These are phyloP conservation scores for Deroplatys truncata DNA, from an alignment of 2,888 invertebrate genomes.

Conservation along the genomic window DNA sequence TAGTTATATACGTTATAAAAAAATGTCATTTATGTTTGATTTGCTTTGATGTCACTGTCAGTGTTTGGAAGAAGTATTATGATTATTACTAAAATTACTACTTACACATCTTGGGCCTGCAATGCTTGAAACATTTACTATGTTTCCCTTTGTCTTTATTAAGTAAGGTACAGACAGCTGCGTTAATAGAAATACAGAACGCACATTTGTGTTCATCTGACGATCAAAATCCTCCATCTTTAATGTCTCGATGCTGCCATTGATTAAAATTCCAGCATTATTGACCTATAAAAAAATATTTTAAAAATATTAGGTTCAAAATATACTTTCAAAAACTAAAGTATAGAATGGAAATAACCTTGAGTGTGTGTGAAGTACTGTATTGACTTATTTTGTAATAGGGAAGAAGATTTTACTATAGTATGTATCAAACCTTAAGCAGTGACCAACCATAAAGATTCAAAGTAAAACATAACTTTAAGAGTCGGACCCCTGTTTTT, in stretches of 20 bases:
- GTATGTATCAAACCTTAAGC: not conserved
- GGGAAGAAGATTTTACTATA: not conserved
- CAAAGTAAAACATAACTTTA: no score
- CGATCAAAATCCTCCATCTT: constrained; percentile 50
- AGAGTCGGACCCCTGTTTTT: no score
- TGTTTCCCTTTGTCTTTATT: constrained; percentile 42
- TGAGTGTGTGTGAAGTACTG: no score
- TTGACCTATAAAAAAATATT: constrained; percentile 26
- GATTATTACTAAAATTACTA: not conserved
- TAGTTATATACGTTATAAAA: no score
- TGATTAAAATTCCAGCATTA: constrained; percentile 47
- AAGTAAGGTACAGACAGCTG: constrained; percentile 50
- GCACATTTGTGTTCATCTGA: constrained; percentile 51
- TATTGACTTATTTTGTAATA: not conserved
- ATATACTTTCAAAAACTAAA: no score
- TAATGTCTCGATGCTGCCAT: constrained; percentile 49
- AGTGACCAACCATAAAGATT: no score
- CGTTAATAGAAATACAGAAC: constrained; percentile 44
- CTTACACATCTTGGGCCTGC: constrained; percentile 52
- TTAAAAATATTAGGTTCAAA: no score
- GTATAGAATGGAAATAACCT: no score
- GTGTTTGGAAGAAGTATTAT: no score
- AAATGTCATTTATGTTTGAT: no score
- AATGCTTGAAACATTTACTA: constrained; percentile 57
- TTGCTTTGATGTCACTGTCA: no score